phyloP scores from a whole-genome alignment of 1,140 invertebrate species.

The Aphaenogaster floridana region DNA sequence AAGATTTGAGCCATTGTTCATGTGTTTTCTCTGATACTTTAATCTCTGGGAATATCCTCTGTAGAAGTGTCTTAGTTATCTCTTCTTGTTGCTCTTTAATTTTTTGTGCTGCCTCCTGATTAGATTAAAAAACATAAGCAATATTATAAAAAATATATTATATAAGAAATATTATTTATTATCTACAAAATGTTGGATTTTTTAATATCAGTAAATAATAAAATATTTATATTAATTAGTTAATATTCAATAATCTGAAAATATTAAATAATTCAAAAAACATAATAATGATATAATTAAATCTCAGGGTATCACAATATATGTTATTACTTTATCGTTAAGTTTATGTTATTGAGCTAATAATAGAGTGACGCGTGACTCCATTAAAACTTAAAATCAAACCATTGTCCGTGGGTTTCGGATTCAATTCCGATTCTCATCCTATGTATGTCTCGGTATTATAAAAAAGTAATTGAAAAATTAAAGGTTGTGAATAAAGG shows the following conservation, averaged over 20 bases:
- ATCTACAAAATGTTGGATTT: neutral
- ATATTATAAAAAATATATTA: slow-evolving; percentile 30
- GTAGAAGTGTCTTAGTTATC: slow-evolving; percentile 87
- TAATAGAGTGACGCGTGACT: neutral
- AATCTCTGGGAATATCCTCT: slow-evolving; percentile 88
- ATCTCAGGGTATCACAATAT: neutral
- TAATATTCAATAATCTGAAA: neutral
- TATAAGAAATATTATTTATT: slow-evolving; percentile 5
- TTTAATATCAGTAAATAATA: neutral
- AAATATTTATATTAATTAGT: neutral
- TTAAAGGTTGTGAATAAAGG: neutral
- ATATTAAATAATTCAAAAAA: slow-evolving; percentile 15
- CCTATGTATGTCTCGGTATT: neutral
- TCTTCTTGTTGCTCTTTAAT: slow-evolving; percentile 87
- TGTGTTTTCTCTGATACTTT: slow-evolving; percentile 85
- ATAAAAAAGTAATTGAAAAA: neutral
- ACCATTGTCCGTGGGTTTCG: neutral
- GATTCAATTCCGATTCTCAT: neutral
- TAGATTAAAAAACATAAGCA: slow-evolving; percentile 66
- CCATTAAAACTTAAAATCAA: neutral
- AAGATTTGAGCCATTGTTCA: slow-evolving; percentile 87
- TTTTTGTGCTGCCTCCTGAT: slow-evolving; percentile 86
- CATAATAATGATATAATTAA: neutral
- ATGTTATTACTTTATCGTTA: neutral
- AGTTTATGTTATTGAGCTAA: neutral